These are phyloP conservation scores for Dyspetes luteomarginatus DNA, from an alignment of 2,888 invertebrate species.

Conservation along the genomic window DNA sequence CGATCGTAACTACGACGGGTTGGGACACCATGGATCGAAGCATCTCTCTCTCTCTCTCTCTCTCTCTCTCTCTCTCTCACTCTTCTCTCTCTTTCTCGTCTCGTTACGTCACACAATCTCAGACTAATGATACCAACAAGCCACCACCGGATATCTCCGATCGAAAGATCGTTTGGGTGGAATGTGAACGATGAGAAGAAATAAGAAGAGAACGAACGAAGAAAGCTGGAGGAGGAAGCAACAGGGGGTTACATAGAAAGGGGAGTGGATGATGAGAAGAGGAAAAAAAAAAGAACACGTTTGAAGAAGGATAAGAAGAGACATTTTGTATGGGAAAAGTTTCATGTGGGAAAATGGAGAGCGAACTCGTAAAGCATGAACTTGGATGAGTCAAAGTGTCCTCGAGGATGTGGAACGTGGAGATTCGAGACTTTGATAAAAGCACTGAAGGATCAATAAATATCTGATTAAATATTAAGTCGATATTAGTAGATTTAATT, in stretches of 20 bases:
- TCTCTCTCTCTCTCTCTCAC: slow-evolving; percentile 16
- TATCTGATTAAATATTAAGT: slow-evolving; percentile 5
- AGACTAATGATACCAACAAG: slow-evolving; percentile 81
- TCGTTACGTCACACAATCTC: slow-evolving; percentile 82
- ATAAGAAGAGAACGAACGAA: slow-evolving; percentile 4
- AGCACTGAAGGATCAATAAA: slow-evolving; percentile 31
- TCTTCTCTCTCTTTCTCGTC: slow-evolving; percentile 6
- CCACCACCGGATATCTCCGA: slow-evolving; percentile 78
- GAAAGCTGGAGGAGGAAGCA: slow-evolving; percentile 16
- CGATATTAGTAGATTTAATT: slow-evolving; percentile 8
- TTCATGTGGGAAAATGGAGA: slow-evolving; percentile 69
- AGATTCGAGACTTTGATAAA: slow-evolving; percentile 27
- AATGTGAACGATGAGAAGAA: slow-evolving; percentile 69
- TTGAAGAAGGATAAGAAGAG: neutral
- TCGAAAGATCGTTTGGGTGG: slow-evolving; percentile 74
- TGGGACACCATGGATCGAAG: slow-evolving; percentile 77
- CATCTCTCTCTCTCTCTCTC: slow-evolving; percentile 25
- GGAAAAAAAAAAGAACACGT: slow-evolving; percentile 18
- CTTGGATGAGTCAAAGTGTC: slow-evolving; percentile 8
- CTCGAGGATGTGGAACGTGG: slow-evolving; percentile 43
- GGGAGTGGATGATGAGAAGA: slow-evolving; percentile 17
- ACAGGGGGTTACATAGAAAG: slow-evolving; percentile 3
- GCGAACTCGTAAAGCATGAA: slow-evolving; percentile 31
- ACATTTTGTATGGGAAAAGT: slow-evolving; percentile 17
- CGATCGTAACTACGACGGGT: slow-evolving; percentile 77